Percentiles rank a stretch among this genome's conserved stretches.
Evolutionary conservation across 2,888 invertebrate genomes (phyloP).

Genomic region (Hypercompe scribonia): DNA sequence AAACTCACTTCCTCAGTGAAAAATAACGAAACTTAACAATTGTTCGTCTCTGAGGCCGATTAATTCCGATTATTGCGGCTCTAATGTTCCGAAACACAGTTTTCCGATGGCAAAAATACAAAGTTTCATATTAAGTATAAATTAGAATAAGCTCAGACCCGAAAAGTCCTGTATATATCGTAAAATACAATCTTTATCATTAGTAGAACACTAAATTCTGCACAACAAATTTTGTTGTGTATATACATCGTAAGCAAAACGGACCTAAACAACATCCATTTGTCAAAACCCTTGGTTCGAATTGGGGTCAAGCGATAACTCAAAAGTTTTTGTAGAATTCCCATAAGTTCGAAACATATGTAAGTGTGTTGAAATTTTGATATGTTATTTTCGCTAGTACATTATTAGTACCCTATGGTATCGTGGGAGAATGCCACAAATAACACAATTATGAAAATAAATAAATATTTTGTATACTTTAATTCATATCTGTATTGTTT

Average conservation of each 20-base stretch:
- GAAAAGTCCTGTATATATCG: too few relatives aligned
- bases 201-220: not conserved
- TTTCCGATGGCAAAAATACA: too few relatives aligned
- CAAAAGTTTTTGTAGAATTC: slow-evolving; percentile 9
- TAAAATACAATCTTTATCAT: not conserved
- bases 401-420: not conserved
- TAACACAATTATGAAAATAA: not conserved
- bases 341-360: not conserved
- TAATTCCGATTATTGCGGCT: too few relatives aligned
- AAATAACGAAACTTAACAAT: too few relatives aligned
- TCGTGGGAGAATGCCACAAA: not conserved
- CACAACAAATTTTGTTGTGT: not conserved
- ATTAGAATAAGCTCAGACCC: too few relatives aligned
- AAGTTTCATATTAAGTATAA: too few relatives aligned
- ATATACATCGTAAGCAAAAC: not conserved
- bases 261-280: slow-evolving; percentile 5
- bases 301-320: not conserved
- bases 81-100: too few relatives aligned
- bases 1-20: too few relatives aligned
- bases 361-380: not conserved
- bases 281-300: slow-evolving; percentile 7
- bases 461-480: not conserved
- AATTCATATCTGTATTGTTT: not conserved
- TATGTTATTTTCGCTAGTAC: not conserved
- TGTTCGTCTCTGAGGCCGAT: too few relatives aligned